phyloP scores from a whole-genome alignment of 1,140 invertebrate genomes.

The Homarus americanus region DNA sequence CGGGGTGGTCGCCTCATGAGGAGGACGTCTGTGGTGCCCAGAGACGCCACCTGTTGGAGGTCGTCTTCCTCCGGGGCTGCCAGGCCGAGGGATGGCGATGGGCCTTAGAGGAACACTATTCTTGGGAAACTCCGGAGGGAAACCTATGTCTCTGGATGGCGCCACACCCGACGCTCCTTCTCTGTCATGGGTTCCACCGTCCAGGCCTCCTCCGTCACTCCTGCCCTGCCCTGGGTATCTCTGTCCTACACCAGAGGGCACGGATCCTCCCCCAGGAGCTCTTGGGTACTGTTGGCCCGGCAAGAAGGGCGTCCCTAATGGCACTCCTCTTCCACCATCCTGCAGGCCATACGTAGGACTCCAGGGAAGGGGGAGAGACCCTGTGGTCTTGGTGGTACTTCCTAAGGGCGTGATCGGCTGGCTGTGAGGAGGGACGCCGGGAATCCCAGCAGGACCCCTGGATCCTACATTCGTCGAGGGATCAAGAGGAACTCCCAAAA shows the following conservation, averaged over 20 bases:
- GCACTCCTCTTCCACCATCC: background rate
- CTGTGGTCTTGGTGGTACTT: background rate
- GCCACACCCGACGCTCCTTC: background rate
- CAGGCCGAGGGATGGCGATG: background rate
- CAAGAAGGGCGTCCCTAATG: slow-evolving; percentile 30
- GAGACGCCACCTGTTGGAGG: background rate
- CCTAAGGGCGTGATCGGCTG: slow-evolving; percentile 49
- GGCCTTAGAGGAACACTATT: slow-evolving; percentile 33
- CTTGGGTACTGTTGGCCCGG: slow-evolving; percentile 40
- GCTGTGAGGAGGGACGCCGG: slow-evolving; percentile 11
- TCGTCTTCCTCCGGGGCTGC: background rate
- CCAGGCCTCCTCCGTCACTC: background rate
- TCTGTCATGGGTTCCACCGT: background rate
- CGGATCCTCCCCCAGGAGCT: background rate
- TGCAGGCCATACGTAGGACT: slow-evolving; percentile 19
- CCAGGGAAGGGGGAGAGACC: slow-evolving; percentile 38
- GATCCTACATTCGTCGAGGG: background rate
- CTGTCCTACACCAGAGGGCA: background rate
- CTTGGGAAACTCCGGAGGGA: slow-evolving; percentile 29
- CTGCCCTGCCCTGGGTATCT: slow-evolving; percentile 25
- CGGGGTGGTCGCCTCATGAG: background rate
- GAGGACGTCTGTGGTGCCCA: background rate
- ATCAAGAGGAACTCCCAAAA: slow-evolving; percentile 26
- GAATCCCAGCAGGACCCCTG: slow-evolving; percentile 25
- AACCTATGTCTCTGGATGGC: background rate